Conservation (phyloP, 2,888 invertebrate genomes). For the Habrosyne pyritoides region DNA sequence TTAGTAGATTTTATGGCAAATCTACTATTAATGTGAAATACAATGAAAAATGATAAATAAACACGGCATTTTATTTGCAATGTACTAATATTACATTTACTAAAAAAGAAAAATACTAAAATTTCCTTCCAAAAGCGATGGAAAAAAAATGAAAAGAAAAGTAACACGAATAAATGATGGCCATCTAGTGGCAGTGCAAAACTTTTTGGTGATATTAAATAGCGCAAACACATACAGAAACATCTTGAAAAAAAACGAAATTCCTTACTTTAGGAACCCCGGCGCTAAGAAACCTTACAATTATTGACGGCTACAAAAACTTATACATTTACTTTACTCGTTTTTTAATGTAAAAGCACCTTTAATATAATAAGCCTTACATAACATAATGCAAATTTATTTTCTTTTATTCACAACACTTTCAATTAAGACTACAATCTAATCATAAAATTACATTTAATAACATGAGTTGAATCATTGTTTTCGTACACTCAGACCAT, state of each 20-base stretch:
- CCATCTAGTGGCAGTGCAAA: too few species aligned
- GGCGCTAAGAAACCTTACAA: too few species aligned
- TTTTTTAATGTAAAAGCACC: neutral
- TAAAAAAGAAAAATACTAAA: too few species aligned
- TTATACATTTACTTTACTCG: neutral
- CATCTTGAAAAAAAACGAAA: neutral
- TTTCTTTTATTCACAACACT: neutral
- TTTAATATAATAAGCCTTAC: neutral
- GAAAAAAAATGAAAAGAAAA: too few species aligned
- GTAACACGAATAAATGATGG: too few species aligned
- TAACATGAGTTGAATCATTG: constrained; percentile 3
- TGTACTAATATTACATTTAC: too few species aligned
- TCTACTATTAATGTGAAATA: too few species aligned
- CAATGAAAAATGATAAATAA: too few species aligned
- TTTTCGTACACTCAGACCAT: neutral
- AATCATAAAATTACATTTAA: constrained; percentile 4
- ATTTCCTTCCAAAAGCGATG: too few species aligned
- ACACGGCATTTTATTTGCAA: too few species aligned
- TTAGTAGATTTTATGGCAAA: too few species aligned
- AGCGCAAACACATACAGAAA: neutral
- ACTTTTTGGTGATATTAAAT: too few species aligned
- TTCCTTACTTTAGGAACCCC: neutral
- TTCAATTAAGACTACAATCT: constrained; percentile 4
- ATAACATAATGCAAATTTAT: neutral
- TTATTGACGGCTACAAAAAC: neutral